Evolutionary conservation across 2,888 invertebrate species (phyloP), one percentile per base, ranked within the genome.

Genomic region (Aspidiotus destructor): DNA sequence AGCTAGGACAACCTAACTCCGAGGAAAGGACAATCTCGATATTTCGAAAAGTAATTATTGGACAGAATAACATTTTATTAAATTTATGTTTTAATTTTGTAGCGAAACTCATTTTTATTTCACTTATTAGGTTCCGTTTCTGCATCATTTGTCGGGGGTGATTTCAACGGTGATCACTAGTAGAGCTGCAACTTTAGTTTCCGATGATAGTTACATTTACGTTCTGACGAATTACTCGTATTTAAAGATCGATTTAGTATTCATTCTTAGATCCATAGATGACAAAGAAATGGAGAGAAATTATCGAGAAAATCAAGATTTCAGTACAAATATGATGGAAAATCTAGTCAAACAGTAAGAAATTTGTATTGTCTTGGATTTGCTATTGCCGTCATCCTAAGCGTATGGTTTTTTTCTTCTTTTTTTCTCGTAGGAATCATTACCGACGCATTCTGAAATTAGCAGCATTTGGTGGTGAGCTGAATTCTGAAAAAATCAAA

Each of bases 1-100:
- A 93, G 75, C 78, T 92, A 73, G 91, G 90, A 1, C 64, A 57
- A 16, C 64, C 64, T 16, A 42, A 55, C 11, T 60, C 44, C 2
- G 17, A 41, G 7, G 40, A 58, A 7, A 67, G 16, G 42, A 67
- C 60, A 1, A 11, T 67, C 11, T 8, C 58, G n/a, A 48, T 40
- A 10, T 60, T 60, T 15, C 42, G 42, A 48, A 67, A 64, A 57
- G 63, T 63, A 63, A n/a, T 28, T 28, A 28, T 28, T 5, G 28
- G 5, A 28, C 28, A 28, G 28, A 28, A 28, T 28, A 28, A n/a
- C 41, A 40, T 42, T 60, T 13, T n/a, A 55, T 9, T 60, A 13
- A 16, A 15, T 60, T 41, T 7, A 42, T 0, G 1, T 8, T n/a
- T 41, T 13, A 11, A 40, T 13, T 41, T 15, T 41, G 17, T n/a